phyloP scores from a whole-genome alignment of 2,888 invertebrate genomes.

The Apoda limacodes region DNA sequence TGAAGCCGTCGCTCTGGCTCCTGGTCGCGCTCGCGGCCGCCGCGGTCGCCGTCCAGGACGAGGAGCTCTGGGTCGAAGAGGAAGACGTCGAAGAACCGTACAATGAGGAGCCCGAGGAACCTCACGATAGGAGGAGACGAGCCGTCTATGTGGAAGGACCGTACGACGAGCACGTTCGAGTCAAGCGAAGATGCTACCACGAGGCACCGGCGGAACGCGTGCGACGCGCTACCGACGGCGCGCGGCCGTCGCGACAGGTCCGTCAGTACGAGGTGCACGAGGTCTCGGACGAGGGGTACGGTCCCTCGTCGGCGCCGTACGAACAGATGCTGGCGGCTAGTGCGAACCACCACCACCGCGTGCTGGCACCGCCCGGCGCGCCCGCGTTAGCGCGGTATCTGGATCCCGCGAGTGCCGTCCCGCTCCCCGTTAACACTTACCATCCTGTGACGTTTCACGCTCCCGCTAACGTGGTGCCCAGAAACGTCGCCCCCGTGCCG shows the following conservation, averaged over 20 bases:
- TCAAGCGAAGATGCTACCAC: conserved; percentile 37
- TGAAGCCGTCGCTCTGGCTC: conserved; percentile 41
- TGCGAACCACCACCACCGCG: conserved; percentile 53
- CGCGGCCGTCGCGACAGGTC: conserved; percentile 37
- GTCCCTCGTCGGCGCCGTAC: conserved; percentile 40
- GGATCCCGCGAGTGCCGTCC: conserved; percentile 20
- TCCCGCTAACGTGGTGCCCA: conserved; percentile 19
- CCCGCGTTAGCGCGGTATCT: conserved; percentile 27
- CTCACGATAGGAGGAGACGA: conserved; percentile 28
- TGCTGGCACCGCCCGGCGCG: conserved; percentile 34
- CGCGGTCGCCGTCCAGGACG: conserved; percentile 32
- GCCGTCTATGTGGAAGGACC: conserved; percentile 35
- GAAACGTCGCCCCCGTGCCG: conserved; percentile 21
- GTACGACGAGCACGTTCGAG: conserved; percentile 39
- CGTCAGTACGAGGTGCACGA: conserved; percentile 60
- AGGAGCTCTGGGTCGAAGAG: conserved; percentile 45
- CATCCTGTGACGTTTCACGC: neutral
- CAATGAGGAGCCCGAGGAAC: conserved; percentile 28
- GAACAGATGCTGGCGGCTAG: conserved; percentile 59
- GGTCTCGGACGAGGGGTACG: conserved; percentile 35
- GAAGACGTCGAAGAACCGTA: conserved; percentile 38
- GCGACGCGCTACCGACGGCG: conserved; percentile 29
- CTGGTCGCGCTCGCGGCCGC: conserved; percentile 29
- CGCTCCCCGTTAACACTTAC: conserved; percentile 8
- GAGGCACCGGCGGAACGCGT: conserved; percentile 21